Evolutionary conservation across 2,113 vertebrate genomes (phyloP).

Genomic region (Pholis gunnellus): DNA sequence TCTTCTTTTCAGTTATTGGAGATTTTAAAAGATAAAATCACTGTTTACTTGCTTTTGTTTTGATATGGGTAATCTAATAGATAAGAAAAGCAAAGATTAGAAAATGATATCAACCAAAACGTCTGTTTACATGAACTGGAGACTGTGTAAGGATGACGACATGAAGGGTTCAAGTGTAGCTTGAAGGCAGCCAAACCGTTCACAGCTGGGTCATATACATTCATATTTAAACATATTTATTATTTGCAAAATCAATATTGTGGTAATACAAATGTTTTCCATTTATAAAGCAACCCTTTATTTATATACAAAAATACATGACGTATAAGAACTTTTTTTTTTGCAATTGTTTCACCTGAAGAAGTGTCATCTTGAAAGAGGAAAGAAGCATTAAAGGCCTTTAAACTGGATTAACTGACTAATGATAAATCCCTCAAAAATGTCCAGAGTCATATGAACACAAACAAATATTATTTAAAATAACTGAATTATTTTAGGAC

Average conservation of each 20-base stretch:
- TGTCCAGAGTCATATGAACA: neutral
- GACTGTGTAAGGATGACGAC: no score
- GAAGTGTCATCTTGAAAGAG: no score
- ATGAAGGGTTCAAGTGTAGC: neutral
- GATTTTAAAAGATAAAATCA: neutral
- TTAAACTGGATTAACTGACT: neutral
- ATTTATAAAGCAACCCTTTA: slow-evolving; percentile 32
- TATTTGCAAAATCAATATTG: slow-evolving; percentile 19
- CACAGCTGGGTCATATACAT: neutral
- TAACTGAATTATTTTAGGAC: neutral
- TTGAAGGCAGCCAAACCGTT: neutral
- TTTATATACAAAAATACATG: slow-evolving; percentile 23
- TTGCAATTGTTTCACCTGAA: no score
- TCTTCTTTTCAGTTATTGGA: neutral
- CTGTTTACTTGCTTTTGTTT: neutral
- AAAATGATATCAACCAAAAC: neutral
- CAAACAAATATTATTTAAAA: neutral
- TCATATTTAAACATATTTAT: slow-evolving; percentile 58
- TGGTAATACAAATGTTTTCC: slow-evolving; percentile 9
- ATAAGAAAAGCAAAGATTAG: neutral
- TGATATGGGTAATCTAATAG: neutral
- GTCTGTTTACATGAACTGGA: neutral
- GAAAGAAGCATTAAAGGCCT: neutral
- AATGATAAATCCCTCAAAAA: neutral
- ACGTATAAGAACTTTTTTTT: neutral